Evolutionary conservation across 2,888 invertebrate species (phyloP).

Genomic region (Stenodera caucasica): DNA sequence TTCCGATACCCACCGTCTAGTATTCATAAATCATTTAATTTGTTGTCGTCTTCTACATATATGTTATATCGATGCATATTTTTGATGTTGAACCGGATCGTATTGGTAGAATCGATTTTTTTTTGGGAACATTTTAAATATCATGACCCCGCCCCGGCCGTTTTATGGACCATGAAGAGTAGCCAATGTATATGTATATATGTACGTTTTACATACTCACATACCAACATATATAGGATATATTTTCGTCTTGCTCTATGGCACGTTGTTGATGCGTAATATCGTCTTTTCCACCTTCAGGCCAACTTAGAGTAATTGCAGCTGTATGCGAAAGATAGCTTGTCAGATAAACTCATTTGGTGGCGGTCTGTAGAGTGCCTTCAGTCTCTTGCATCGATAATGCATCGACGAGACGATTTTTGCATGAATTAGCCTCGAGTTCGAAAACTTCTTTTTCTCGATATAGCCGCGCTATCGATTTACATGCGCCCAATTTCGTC

Average conservation of each 20-base stretch:
- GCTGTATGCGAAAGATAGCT: constrained; percentile 49
- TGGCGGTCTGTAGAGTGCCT: constrained; percentile 38
- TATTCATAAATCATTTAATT: constrained; percentile 18
- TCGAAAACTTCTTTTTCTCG: constrained; percentile 17
- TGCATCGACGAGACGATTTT: constrained; percentile 35
- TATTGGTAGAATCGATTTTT: constrained; percentile 47
- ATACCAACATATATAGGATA: constrained; percentile 18
- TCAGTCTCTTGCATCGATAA: constrained; percentile 39
- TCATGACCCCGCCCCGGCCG: constrained; percentile 42
- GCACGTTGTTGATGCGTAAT: constrained; percentile 13
- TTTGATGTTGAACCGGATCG: constrained; percentile 49
- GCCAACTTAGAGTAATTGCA: constrained; percentile 51
- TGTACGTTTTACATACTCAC: constrained; percentile 27
- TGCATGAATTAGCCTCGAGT: constrained; percentile 40
- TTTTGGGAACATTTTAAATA: constrained; percentile 44
- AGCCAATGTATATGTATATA: neutral
- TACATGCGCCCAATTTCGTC: constrained; percentile 16
- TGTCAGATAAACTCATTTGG: constrained; percentile 50
- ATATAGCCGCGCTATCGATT: constrained; percentile 21
- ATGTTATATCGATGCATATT: constrained; percentile 47
- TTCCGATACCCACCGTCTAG: constrained; percentile 18
- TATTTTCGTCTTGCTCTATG: constrained; percentile 31
- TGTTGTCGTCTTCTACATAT: constrained; percentile 26
- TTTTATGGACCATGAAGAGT: constrained; percentile 44
- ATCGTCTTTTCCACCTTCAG: constrained; percentile 39